Conservation (phyloP, 1,140 invertebrate genomes). For the Hyposmocoma kahamanoa region DNA sequence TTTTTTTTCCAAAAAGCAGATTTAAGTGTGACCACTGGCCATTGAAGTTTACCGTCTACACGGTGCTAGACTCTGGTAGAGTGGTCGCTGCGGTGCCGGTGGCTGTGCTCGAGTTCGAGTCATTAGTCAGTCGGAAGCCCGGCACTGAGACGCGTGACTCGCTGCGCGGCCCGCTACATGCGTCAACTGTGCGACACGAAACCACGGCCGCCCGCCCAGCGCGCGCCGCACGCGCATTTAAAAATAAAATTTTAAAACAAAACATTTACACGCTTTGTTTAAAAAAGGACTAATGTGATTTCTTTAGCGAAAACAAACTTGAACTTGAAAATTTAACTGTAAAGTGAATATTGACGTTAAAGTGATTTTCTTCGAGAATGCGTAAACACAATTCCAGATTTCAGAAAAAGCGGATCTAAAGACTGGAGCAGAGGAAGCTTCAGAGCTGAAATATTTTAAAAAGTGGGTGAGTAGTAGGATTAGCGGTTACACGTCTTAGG, state of each 20-base stretch:
- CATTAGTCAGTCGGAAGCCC: conserved; percentile 26
- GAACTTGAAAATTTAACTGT: background rate
- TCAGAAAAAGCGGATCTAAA: background rate
- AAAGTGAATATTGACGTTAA: background rate
- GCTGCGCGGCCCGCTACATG: conserved; percentile 14
- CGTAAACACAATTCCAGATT: background rate
- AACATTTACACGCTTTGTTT: conserved; percentile 11
- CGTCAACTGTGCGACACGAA: conserved; percentile 14
- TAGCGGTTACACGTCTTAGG: conserved; percentile 4
- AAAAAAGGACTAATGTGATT: background rate
- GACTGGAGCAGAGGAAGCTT: conserved; percentile 1
- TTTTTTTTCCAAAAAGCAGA: too few relatives aligned
- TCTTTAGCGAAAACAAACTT: background rate
- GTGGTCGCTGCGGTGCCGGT: background rate
- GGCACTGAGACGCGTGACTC: conserved; percentile 23
- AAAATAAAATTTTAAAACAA: conserved; percentile 15
- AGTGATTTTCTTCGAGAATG: conserved; percentile 12
- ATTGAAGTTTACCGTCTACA: too few relatives aligned
- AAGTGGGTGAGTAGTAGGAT: conserved; percentile 50
- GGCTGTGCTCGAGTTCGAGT: conserved; percentile 1
- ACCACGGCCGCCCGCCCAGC: conserved; percentile 21
- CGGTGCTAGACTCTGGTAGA: too few relatives aligned
- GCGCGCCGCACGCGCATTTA: conserved; percentile 29
- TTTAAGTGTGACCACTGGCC: too few relatives aligned
- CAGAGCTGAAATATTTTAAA: conserved; percentile 24